Percentiles rank a stretch among this genome's conserved stretches.
phyloP scores from a whole-genome alignment of 2,113 vertebrate species.

The Misgurnus mizolepis region DNA sequence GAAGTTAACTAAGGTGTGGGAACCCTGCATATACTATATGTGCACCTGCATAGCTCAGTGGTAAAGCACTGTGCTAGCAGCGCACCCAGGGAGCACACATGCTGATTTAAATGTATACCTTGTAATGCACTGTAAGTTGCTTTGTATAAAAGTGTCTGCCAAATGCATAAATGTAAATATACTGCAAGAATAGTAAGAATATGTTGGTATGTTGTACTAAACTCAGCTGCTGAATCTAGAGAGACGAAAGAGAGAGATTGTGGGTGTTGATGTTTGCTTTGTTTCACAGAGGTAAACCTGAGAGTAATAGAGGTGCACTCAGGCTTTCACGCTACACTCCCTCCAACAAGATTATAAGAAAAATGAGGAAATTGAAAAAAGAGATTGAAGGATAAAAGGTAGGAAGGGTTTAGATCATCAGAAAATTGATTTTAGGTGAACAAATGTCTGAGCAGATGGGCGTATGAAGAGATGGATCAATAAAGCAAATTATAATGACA shows the following conservation, averaged over 20 bases:
- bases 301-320: slow-evolving; percentile 9
- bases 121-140: too few species aligned
- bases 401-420: slow-evolving; percentile 16
- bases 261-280: slow-evolving; percentile 17
- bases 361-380: slow-evolving; percentile 6
- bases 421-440: slow-evolving; percentile 14
- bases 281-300: neutral
- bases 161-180: too few species aligned
- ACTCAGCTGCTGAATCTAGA: neutral
- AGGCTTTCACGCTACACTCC: neutral
- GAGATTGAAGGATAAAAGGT: neutral
- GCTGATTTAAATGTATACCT: too few species aligned
- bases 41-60: too few species aligned
- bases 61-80: too few species aligned
- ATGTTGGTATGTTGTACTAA: too few species aligned
- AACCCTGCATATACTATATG: too few species aligned
- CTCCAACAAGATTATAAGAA: slow-evolving; percentile 9
- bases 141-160: too few species aligned
- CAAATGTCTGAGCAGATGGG: slow-evolving; percentile 2
- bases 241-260: neutral
- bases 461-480: slow-evolving; percentile 25
- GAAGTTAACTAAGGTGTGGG: too few species aligned
- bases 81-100: too few species aligned
- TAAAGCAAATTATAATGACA: neutral
- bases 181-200: too few species aligned